Conservation (phyloP, 2,888 invertebrate genomes). For the Drosophila pseudotakahashii region DNA sequence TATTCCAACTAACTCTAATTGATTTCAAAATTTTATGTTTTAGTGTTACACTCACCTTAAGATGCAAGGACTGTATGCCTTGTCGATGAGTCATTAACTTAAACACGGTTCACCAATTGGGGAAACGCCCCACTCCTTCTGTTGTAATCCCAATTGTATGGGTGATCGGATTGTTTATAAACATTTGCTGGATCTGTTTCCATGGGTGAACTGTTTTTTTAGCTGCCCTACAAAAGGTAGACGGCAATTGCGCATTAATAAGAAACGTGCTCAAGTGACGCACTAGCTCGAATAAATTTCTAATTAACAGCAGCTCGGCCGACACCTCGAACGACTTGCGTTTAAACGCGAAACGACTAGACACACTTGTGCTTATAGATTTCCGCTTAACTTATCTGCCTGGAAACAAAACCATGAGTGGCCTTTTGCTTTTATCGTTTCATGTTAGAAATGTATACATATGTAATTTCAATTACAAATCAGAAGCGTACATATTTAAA, state of each 20-base stretch:
- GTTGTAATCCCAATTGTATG: conserved; percentile 7
- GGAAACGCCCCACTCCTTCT: conserved; percentile 9
- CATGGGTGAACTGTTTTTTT: conserved; percentile 5
- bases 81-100: neutral
- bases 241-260: conserved; percentile 60
- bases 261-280: conserved; percentile 32
- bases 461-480: conserved; percentile 77
- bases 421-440: conserved; percentile 52
- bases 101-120: conserved; percentile 1
- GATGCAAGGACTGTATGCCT: neutral
- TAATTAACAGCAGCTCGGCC: conserved; percentile 35
- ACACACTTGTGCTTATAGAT: conserved; percentile 19
- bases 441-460: conserved; percentile 73
- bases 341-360: conserved; percentile 14
- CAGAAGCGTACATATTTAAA: conserved; percentile 77
- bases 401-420: conserved; percentile 12
- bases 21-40: neutral
- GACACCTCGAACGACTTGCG: conserved; percentile 15
- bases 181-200: conserved; percentile 13
- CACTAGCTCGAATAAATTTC: conserved; percentile 30
- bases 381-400: conserved; percentile 28
- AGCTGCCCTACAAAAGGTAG: conserved; percentile 10
- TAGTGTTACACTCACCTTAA: neutral
- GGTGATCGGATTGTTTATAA: conserved; percentile 5
- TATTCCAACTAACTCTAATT: neutral